These are phyloP conservation scores for Perizoma affinitatum DNA, from an alignment of 2,888 invertebrate genomes.

Conservation along the genomic window DNA sequence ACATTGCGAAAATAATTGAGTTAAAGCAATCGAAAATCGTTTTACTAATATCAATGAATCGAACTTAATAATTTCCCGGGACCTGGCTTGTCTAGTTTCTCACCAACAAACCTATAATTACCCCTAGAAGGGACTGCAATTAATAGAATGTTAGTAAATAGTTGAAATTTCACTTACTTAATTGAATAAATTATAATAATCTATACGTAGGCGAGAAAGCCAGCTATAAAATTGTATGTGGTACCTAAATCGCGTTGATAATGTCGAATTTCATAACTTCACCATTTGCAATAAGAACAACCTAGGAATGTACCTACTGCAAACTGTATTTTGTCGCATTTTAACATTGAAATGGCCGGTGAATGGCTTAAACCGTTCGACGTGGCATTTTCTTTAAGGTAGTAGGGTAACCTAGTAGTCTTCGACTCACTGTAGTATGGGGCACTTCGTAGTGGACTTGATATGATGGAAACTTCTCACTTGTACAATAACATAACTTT, in stretches of 20 bases:
- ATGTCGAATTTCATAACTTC: background rate
- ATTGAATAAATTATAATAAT: slow-evolving; percentile 18
- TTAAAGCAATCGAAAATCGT: slow-evolving; percentile 22
- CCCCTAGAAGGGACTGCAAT: slow-evolving; percentile 19
- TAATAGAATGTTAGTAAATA: slow-evolving; percentile 1
- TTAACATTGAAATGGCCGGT: no score
- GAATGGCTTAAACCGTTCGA: no score
- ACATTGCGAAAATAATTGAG: slow-evolving; percentile 19
- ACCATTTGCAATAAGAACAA: no score
- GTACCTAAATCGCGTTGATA: slow-evolving; percentile 24
- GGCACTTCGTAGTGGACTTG: no score
- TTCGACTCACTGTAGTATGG: no score
- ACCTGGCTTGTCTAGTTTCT: slow-evolving; percentile 30
- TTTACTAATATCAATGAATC: slow-evolving; percentile 23
- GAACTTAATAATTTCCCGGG: slow-evolving; percentile 28
- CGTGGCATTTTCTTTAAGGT: no score
- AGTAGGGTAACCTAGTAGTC: no score
- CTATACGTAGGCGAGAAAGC: slow-evolving; percentile 19
- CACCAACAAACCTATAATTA: slow-evolving; percentile 23
- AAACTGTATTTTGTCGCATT: no score
- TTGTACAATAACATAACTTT: no score
- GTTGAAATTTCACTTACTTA: slow-evolving; percentile 23
- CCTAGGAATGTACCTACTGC: no score
- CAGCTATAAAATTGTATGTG: slow-evolving; percentile 24
- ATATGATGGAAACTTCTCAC: no score